Evolutionary conservation across 2,113 vertebrate species (phyloP), one percentile per base, ranked within the genome.

Genomic region (Silurus glanis): DNA sequence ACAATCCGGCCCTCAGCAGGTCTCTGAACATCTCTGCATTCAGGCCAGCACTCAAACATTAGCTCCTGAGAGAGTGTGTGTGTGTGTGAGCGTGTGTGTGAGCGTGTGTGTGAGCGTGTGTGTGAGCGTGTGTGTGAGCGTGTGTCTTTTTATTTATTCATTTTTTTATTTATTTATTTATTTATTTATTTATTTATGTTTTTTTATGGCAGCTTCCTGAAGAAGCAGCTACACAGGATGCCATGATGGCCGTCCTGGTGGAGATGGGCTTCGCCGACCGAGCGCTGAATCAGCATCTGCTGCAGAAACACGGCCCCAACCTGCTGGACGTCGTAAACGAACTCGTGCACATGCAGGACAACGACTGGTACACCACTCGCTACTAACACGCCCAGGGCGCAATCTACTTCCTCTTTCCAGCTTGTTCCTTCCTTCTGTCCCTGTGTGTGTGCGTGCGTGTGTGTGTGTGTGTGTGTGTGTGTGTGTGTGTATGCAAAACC

Each of bases 201-300:
- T 37, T 37, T 37, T 37, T 37, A 37, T 37, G 37, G 37, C 37
- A 92, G 93, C 95, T 97, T 90, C 95, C 96, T 56, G 88, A 92
- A 74, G 94, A 94, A 74, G 87, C 93, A 0, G 96, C 97, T 84
- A 96, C 96, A 61, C 96, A 97, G 90, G 96, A 96, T 5, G 95
- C 96, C 58, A 95, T 98, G 92, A 96, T 98, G 88, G 95, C 96
- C 4, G 96, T 96, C n/a, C 94, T 99, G 89, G 94, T 95, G 85
- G 97, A 99, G 93, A 98, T 99, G 97, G 97, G 98, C n/a, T 99
- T 99, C 85, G 96, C 96, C n/a, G 96, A 98, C 92, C 93, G 95
- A 79, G 92, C 95, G 17, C 91, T 98, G 59, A 99, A 99, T 92
- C 92, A 97, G 87, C 86, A 85, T 0, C 94, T 99, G 88, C 94